Base-by-base conservation (phyloP, 2,888 invertebrate species). In the Drosophila stalkeri region DNA sequence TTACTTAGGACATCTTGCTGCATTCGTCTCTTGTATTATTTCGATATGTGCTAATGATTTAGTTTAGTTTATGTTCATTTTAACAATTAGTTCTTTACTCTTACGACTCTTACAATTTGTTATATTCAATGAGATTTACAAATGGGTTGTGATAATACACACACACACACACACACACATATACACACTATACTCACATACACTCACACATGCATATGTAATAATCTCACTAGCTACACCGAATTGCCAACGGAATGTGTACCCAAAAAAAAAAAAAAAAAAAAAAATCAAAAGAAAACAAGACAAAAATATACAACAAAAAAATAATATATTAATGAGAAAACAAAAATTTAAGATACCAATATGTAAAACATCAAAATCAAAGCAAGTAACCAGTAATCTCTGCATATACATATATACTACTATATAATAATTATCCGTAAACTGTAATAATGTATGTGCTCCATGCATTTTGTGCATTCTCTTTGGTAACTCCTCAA, bases 381-480 rank as follows among this genome's bases (percentile, higher is more conserved):
- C 83, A 86, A 84, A 84, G 82, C 83, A 84, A 84, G 75, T 84
- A 81, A 76, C 76, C 81, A 82, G 64, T 70, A 71, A 72, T 66
- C 49, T 72, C 72, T 60, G 63, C 72, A 69, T 56, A 62, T 49
- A 52, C 43, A 62, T 59, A 52, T 12, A 23, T 46, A 63, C 55
- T 63, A 56, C 39, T 35, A 57, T 71, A 75, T 76, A 55, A 75
- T 67, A 67, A 57, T 41, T 59, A 63, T 70, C 70, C 70, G 77
- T 80, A 68, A 78, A 75, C 69, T 51, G 74, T 81, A 78, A 79
- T 37, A 69, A 59, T 72, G 67, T 85, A 72, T 79, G 70, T 81
- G 72, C 80, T 82, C 80, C 77, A 79, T 82, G 89, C 88, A 88
- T 88, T 90, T 83, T 88, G 83, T 86, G 90, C 85, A 86, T 90